These are phyloP conservation scores for Hyposoter dolosus DNA, from an alignment of 2,888 invertebrate genomes.

Conservation along the genomic window DNA sequence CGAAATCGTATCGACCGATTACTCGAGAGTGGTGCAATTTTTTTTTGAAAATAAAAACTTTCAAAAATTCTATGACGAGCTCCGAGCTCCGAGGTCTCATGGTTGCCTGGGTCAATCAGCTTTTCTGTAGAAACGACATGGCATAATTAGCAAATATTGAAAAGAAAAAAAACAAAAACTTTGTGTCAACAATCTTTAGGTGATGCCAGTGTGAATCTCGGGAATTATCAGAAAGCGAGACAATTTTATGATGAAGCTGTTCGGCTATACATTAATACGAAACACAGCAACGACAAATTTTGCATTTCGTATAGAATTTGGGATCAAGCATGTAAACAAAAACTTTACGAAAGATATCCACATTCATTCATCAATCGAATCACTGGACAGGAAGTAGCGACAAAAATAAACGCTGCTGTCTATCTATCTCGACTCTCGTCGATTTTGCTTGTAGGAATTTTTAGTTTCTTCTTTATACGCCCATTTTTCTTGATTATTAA, in stretches of 20 bases:
- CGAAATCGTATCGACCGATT: no score
- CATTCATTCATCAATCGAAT: not conserved
- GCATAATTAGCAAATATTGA: not conserved
- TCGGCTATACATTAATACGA: constrained; percentile 16
- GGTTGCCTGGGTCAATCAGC: no score
- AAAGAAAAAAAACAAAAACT: not conserved
- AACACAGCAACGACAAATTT: not conserved
- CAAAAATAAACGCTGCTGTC: constrained; percentile 66
- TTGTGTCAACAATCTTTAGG: constrained; percentile 63
- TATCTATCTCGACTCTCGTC: constrained; percentile 70
- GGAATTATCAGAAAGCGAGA: constrained; percentile 72
- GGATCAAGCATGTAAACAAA: constrained; percentile 59
- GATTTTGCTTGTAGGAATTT: constrained; percentile 68
- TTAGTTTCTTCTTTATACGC: not conserved
- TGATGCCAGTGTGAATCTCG: constrained; percentile 72
- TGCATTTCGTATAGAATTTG: constrained; percentile 58
- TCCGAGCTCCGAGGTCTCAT: no score
- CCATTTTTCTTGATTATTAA: not conserved
- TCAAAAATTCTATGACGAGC: no score
- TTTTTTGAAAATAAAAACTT: not conserved
- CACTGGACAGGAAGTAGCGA: constrained; percentile 18
- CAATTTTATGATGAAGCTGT: constrained; percentile 71
- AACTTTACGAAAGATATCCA: constrained; percentile 47
- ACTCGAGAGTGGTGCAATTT: no score
- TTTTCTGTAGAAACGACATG: no score